Percentiles rank a stretch among this genome's conserved stretches.
Evolutionary conservation across 2,113 vertebrate genomes (phyloP).

Genomic region (Crotalus helleri): DNA sequence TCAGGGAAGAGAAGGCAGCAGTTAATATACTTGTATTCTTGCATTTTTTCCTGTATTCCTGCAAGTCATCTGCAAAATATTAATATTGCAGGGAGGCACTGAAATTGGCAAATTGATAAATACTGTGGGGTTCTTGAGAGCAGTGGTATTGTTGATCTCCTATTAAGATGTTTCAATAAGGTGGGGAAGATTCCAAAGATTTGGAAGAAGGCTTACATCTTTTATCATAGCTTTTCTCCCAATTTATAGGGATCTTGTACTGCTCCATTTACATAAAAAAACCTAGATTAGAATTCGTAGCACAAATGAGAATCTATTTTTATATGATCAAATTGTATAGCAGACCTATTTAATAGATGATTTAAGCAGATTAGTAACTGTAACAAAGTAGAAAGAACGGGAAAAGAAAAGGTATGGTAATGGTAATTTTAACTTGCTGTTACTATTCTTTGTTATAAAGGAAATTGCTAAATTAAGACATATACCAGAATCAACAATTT

Average conservation of each 20-base stretch:
- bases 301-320: neutral
- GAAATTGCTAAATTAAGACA: neutral
- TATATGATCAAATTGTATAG: neutral
- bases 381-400: no score
- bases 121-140: neutral
- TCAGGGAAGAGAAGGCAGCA: no score
- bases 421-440: neutral
- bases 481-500: neutral
- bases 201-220: neutral
- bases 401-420: no score
- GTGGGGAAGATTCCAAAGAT: neutral
- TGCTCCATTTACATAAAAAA: neutral
- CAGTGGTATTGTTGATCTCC: neutral
- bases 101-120: neutral
- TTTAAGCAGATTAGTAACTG: no score
- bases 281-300: neutral
- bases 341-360: neutral
- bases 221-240: neutral
- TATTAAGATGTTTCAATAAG: neutral
- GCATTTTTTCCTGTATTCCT: neutral
- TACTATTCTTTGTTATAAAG: neutral
- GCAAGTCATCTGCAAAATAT: neutral
- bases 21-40: neutral
- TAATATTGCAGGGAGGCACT: neutral
- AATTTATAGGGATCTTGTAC: neutral